Evolutionary conservation across 1,140 invertebrate genomes (phyloP).

Genomic region (Choristoneura fumiferana): DNA sequence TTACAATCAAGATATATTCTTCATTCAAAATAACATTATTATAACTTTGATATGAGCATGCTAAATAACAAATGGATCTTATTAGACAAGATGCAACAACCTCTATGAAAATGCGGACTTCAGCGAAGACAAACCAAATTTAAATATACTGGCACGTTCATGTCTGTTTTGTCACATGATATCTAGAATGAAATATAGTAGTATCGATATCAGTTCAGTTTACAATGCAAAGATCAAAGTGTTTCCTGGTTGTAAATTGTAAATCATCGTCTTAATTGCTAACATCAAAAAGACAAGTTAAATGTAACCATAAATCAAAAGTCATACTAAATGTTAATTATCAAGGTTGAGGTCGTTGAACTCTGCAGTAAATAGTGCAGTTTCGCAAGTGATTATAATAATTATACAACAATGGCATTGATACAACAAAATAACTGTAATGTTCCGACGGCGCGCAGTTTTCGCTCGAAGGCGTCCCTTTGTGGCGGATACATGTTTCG

Average conservation of each 20-base stretch:
- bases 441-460: neutral
- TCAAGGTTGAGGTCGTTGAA: constrained; percentile 12
- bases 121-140: too few relatives aligned
- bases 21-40: too few relatives aligned
- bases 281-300: constrained; percentile 24
- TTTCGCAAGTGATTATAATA: constrained; percentile 14
- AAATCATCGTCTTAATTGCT: constrained; percentile 44
- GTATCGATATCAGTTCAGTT: constrained; percentile 12
- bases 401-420: constrained; percentile 15
- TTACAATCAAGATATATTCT: too few relatives aligned
- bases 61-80: too few relatives aligned
- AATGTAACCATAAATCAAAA: constrained; percentile 5
- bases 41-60: too few relatives aligned
- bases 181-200: too few relatives aligned
- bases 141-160: too few relatives aligned
- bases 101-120: too few relatives aligned
- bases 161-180: too few relatives aligned
- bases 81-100: too few relatives aligned
- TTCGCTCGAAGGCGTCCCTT: constrained; percentile 6
- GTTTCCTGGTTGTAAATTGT: constrained; percentile 36
- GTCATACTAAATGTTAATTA: constrained; percentile 5
- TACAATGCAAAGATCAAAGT: constrained; percentile 36
- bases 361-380: neutral
- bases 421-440: neutral
- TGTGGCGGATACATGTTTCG: constrained; percentile 8